Evolutionary conservation across 1,140 invertebrate species (phyloP).

Genomic region (Octopus sinensis): DNA sequence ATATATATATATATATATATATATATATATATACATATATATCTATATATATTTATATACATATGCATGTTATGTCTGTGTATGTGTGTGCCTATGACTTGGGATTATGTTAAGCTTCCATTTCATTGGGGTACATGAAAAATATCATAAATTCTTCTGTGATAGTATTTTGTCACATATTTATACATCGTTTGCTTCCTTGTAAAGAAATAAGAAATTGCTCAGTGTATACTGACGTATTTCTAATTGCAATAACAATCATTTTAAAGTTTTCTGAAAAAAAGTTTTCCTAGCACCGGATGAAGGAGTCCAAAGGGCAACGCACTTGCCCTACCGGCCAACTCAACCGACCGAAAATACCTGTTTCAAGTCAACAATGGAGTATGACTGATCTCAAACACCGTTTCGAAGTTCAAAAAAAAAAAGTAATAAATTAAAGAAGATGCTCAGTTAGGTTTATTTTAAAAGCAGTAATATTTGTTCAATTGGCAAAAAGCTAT

Average conservation of each 20-base stretch:
- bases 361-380: neutral
- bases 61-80: neutral
- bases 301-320: neutral
- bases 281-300: neutral
- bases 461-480: neutral
- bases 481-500: neutral
- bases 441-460: neutral
- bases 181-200: neutral
- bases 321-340: constrained; percentile 1
- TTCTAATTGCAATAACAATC: neutral
- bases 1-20: neutral
- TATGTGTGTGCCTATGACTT: neutral
- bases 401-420: neutral
- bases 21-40: neutral
- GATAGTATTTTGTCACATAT: neutral
- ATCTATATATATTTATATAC: neutral
- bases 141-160: neutral
- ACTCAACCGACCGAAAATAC: neutral
- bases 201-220: neutral
- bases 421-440: neutral
- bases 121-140: neutral
- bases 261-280: neutral
- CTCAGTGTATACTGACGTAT: neutral
- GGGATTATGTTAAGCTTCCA: neutral
- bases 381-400: neutral